phyloP scores from a whole-genome alignment of 2,888 invertebrate genomes.

The Melinopterus prodromus region DNA sequence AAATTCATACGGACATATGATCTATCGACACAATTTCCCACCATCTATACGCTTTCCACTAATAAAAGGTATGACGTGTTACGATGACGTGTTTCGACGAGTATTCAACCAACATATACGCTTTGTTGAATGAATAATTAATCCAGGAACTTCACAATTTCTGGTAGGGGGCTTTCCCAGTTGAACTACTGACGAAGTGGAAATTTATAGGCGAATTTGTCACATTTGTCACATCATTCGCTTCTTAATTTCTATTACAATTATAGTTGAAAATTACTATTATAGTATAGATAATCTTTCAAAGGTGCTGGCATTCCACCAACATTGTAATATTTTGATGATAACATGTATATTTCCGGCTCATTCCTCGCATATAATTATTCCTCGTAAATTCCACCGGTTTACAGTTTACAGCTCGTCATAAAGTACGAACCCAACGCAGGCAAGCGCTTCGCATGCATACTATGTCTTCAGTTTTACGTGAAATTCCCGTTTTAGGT shows the following conservation, averaged over 20 bases:
- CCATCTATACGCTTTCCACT: not conserved
- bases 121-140: too few relatives aligned
- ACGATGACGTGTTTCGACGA: too few relatives aligned
- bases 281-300: too few relatives aligned
- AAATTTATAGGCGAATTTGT: too few relatives aligned
- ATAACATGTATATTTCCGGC: not conserved
- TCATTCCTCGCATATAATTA: not conserved
- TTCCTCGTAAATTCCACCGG: not conserved
- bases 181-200: too few relatives aligned
- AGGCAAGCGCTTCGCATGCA: not conserved
- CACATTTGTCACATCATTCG: too few relatives aligned
- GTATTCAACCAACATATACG: too few relatives aligned
- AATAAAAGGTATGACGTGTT: too few relatives aligned
- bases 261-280: too few relatives aligned
- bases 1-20: not conserved
- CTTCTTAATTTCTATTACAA: too few relatives aligned
- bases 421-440: not conserved
- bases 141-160: too few relatives aligned
- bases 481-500: not conserved
- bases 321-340: not conserved
- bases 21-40: not conserved
- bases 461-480: constrained; percentile 4
- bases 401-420: not conserved
- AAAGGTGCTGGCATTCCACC: not conserved
- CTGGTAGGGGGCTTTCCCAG: too few relatives aligned